A percentile compares a stretch with the other conserved stretches of the same genome.
Conservation (phyloP, 2,113 vertebrate genomes). For the Cichladusa arquata region DNA sequence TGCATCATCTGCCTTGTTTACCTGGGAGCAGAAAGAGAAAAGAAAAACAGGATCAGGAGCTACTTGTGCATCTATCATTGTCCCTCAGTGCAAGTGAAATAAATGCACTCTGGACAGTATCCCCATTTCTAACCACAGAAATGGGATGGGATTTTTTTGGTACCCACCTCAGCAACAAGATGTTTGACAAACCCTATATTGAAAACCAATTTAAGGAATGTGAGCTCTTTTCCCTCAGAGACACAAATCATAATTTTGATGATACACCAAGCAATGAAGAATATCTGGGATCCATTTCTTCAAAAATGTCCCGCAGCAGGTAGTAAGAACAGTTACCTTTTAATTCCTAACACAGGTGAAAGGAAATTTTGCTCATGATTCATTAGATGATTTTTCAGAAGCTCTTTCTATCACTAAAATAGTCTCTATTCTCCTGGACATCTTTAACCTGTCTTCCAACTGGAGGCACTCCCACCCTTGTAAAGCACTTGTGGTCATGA, state of each 20-base stretch:
- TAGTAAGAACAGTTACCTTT: neutral
- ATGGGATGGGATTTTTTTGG: neutral
- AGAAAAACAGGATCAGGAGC: neutral
- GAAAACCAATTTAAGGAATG: fast-evolving
- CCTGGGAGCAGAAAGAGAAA: neutral
- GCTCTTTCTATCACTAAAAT: neutral
- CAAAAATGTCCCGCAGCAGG: neutral
- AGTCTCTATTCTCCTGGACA: neutral
- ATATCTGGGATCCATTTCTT: neutral
- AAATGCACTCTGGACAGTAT: neutral
- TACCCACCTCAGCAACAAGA: neutral
- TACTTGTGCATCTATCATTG: neutral
- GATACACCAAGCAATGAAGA: neutral
- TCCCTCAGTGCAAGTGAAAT: neutral
- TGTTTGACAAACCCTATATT: neutral
- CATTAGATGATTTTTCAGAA: neutral
- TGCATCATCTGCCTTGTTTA: neutral
- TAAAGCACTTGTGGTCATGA: neutral
- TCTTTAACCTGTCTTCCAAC: neutral
- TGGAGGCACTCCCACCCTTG: neutral
- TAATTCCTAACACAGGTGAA: neutral
- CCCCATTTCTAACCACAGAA: neutral
- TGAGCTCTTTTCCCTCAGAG: neutral
- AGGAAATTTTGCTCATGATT: neutral
- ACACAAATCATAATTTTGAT: neutral